Evolutionary conservation across 2,113 vertebrate genomes (phyloP).

Genomic region (Callospermophilus lateralis): DNA sequence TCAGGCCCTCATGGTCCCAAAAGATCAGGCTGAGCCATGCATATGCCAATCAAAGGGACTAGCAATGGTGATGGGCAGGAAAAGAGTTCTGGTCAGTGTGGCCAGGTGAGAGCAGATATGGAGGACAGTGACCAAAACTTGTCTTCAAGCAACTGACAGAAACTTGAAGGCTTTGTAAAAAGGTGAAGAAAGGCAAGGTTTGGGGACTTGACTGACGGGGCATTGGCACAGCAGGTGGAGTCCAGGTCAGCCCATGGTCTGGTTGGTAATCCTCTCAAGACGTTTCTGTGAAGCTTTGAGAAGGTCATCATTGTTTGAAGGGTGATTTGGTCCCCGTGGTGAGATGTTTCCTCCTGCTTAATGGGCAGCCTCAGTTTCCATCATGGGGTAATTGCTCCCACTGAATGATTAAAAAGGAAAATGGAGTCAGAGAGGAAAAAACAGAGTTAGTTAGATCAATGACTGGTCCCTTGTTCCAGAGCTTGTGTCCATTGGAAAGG

Average conservation of each 20-base stretch:
- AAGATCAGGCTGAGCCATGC: neutral
- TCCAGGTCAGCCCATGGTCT: neutral
- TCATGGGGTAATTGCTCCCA: neutral
- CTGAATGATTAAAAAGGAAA: neutral
- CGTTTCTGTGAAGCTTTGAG: neutral
- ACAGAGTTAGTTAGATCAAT: neutral
- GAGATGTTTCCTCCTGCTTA: neutral
- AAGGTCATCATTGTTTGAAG: too few relatives aligned
- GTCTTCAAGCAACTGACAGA: neutral
- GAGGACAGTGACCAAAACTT: neutral
- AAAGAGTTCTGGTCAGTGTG: neutral
- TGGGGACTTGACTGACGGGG: too few relatives aligned
- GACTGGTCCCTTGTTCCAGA: neutral
- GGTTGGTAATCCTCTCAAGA: neutral
- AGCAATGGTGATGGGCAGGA: neutral
- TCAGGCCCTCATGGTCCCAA: neutral
- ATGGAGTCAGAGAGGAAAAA: neutral
- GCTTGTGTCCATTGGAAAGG: accelerated
- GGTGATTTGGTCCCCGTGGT: too few relatives aligned
- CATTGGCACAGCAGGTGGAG: neutral
- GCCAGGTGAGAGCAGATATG: neutral
- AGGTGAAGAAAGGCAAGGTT: neutral
- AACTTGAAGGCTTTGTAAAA: neutral
- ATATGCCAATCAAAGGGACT: neutral
- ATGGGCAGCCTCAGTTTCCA: neutral